A percentile compares a stretch with the other conserved stretches of the same genome.
phyloP scores from a whole-genome alignment of 2,888 invertebrate genomes.

The Eupithecia centaureata region DNA sequence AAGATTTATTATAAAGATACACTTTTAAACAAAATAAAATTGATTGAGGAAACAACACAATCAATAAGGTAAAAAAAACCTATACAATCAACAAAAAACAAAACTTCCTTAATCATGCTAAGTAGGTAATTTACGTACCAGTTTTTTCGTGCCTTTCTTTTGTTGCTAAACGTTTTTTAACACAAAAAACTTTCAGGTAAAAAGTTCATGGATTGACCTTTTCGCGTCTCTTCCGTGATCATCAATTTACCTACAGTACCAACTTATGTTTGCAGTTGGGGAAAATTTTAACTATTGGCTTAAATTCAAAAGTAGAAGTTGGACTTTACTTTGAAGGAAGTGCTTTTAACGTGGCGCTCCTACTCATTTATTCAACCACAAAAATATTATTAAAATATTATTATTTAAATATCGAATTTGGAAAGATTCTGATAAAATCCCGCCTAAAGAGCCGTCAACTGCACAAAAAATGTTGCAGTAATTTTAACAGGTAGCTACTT shows the following conservation, averaged over 20 bases:
- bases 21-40: neutral
- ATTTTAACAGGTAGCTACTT: constrained; percentile 26
- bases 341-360: neutral
- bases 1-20: neutral
- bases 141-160: constrained; percentile 27
- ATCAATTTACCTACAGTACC: constrained; percentile 39
- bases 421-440: neutral
- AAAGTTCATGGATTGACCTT: constrained; percentile 50
- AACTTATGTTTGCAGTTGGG: neutral
- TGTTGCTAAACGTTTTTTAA: constrained; percentile 18
- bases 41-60: neutral
- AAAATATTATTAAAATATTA: neutral
- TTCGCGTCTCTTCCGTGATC: constrained; percentile 48
- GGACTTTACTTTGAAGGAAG: neutral
- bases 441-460: neutral
- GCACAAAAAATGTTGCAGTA: neutral
- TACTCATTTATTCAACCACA: neutral
- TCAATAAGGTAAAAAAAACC: neutral
- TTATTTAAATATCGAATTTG: neutral
- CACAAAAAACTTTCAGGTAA: constrained; percentile 39
- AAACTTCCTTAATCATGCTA: constrained; percentile 33
- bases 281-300: neutral
- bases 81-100: neutral
- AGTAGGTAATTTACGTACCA: constrained; percentile 24
- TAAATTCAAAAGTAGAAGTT: neutral